These are phyloP conservation scores for Drosophila cognata DNA, from an alignment of 2,888 invertebrate species.

Conservation along the genomic window DNA sequence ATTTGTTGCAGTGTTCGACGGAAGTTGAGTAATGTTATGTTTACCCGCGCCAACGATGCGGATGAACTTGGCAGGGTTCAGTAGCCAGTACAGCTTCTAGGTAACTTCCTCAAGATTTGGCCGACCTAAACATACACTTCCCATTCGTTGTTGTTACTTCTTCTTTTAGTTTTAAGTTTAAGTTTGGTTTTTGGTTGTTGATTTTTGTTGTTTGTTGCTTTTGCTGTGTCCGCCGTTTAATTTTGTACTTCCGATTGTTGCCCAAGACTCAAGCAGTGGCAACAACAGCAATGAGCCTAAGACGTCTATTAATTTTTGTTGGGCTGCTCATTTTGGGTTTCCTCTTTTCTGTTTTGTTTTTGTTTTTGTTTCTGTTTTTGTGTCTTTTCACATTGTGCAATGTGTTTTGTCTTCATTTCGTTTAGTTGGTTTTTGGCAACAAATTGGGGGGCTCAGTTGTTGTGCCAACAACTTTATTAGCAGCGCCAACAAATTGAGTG, in stretches of 20 bases:
- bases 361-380: conserved; percentile 16
- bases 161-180: conserved; percentile 16
- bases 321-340: conserved; percentile 39
- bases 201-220: conserved; percentile 19
- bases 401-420: conserved; percentile 45
- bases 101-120: conserved; percentile 27
- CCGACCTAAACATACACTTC: conserved; percentile 25
- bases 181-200: conserved; percentile 1
- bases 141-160: conserved; percentile 2
- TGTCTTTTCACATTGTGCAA: conserved; percentile 51
- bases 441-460: conserved; percentile 39
- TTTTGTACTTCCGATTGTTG: conserved; percentile 77
- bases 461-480: conserved; percentile 74
- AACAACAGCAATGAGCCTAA: conserved; percentile 28
- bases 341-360: conserved; percentile 39
- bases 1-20: conserved; percentile 36
- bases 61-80: conserved; percentile 56
- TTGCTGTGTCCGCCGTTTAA: conserved; percentile 66
- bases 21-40: conserved; percentile 48
- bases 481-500: conserved; percentile 57
- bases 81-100: conserved; percentile 23
- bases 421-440: conserved; percentile 55
- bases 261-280: conserved; percentile 40
- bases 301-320: conserved; percentile 65
- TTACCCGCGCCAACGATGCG: conserved; percentile 13